These are phyloP conservation scores for Luscinia megarhynchos DNA, from an alignment of 2,797 vertebrate species.

Conservation along the genomic window DNA sequence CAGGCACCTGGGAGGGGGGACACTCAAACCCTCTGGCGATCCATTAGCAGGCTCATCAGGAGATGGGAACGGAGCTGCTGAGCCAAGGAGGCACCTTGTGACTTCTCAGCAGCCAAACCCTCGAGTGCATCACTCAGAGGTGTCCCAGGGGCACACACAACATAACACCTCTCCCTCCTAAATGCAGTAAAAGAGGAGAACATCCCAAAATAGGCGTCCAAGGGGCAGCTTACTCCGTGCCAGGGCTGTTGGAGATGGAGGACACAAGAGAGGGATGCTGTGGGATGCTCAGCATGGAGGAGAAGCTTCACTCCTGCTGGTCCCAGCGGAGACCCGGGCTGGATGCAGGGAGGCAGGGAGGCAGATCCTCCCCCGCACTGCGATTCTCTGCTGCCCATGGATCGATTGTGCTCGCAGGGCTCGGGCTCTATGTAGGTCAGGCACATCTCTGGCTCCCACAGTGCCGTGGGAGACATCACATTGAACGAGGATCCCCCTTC, in stretches of 20 bases:
- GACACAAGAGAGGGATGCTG: neutral
- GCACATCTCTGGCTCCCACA: neutral
- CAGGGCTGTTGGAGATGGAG: accelerated
- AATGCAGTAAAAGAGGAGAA: neutral
- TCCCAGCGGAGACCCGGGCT: accelerated
- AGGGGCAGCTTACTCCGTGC: neutral
- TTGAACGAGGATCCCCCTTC: neutral
- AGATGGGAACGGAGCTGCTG: neutral
- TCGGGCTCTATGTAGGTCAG: conserved; percentile 43
- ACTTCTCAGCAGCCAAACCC: neutral
- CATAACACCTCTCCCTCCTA: neutral
- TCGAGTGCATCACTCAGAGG: neutral
- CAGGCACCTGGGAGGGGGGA: neutral
- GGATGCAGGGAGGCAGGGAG: neutral
- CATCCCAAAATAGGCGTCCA: accelerated
- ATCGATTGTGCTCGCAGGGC: neutral
- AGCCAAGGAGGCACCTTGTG: neutral
- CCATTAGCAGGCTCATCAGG: neutral
- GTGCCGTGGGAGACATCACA: neutral
- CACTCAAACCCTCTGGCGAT: accelerated
- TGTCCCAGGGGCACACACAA: neutral
- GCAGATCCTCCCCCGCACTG: neutral
- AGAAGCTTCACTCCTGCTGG: neutral
- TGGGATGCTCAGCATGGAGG: accelerated
- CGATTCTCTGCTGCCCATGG: neutral